Evolutionary conservation across 2,888 invertebrate genomes (phyloP).

Genomic region (Brenthis daphne): DNA sequence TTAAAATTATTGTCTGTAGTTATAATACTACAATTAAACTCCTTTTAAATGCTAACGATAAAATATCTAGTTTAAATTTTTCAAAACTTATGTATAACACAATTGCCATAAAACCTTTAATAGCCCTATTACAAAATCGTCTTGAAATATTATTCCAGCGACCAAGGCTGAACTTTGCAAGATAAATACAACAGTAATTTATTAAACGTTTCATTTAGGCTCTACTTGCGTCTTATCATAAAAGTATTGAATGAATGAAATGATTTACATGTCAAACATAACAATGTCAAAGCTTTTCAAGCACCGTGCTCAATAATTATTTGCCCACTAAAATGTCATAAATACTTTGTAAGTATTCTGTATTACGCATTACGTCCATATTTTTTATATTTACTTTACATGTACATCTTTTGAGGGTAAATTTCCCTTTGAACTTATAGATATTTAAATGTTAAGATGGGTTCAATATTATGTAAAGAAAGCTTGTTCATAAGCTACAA

Average conservation of each 20-base stretch:
- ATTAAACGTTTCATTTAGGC: slow-evolving; percentile 41
- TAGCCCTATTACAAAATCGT: slow-evolving; percentile 11
- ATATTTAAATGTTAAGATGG: no score
- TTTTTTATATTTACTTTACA: no score
- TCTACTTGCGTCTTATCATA: slow-evolving; percentile 56
- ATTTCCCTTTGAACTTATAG: no score
- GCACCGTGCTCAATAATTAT: not conserved
- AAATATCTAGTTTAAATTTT: not conserved
- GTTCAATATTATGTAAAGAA: no score
- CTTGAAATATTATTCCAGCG: slow-evolving; percentile 4
- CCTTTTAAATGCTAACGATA: not conserved
- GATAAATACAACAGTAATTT: slow-evolving; percentile 37
- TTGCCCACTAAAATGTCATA: no score
- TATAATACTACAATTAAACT: not conserved
- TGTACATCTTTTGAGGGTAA: no score
- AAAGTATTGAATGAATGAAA: slow-evolving; percentile 50
- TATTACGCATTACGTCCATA: no score
- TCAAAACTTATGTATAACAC: not conserved
- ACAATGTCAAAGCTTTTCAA: slow-evolving; percentile 6
- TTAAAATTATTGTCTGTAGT: not conserved
- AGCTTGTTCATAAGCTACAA: no score
- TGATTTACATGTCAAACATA: slow-evolving; percentile 22
- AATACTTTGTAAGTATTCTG: no score
- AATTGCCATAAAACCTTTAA: slow-evolving; percentile 3
- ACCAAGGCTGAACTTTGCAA: slow-evolving; percentile 31